Conservation (phyloP, 2,113 vertebrate genomes). For the Pseudonaja textilis region DNA sequence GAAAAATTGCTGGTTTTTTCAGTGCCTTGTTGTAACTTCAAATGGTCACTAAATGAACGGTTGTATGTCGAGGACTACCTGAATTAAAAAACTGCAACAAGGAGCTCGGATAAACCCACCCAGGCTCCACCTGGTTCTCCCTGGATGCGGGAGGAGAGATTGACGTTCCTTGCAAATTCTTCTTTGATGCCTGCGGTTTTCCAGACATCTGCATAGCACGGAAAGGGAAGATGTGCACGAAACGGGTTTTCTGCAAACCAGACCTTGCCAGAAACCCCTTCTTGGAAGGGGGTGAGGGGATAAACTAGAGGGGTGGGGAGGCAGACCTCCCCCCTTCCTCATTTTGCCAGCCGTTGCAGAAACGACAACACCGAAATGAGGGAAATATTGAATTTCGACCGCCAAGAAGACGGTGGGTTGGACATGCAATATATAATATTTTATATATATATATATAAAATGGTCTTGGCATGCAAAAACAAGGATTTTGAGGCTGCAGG, state of each 20-base stretch:
- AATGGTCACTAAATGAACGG: too few species aligned
- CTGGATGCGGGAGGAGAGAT: neutral
- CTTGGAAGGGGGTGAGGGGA: neutral
- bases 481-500: too few species aligned
- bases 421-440: constrained; percentile 28
- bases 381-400: too few species aligned
- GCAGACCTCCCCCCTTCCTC: neutral
- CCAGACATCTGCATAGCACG: neutral
- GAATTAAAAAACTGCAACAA: too few species aligned
- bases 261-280: neutral
- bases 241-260: constrained; percentile 8
- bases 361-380: neutral
- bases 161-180: neutral
- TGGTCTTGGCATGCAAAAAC: too few species aligned
- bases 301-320: neutral
- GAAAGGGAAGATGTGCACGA: neutral
- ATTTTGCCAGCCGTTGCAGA: constrained; percentile 49
- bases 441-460: neutral
- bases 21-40: too few species aligned
- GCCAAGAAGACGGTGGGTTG: constrained; percentile 23
- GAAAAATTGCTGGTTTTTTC: too few species aligned
- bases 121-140: neutral
- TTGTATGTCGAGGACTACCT: neutral
- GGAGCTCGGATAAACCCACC: neutral
- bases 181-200: neutral